phyloP scores from a whole-genome alignment of 1,140 invertebrate genomes.

The Contarinia nasturtii region DNA sequence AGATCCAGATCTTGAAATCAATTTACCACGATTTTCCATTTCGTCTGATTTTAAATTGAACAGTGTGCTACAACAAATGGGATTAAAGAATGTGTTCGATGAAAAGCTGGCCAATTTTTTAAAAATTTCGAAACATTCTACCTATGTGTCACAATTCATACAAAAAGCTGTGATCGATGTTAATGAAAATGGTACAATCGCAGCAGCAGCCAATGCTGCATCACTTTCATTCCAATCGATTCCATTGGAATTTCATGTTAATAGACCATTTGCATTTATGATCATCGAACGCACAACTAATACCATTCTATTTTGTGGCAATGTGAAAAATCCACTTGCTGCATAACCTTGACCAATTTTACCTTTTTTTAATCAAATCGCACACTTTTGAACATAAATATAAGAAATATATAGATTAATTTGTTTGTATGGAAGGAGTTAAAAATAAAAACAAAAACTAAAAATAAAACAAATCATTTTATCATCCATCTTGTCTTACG shows the following conservation, averaged over 20 bases:
- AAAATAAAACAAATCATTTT: too few relatives aligned
- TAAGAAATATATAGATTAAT: too few relatives aligned
- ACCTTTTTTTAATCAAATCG: too few relatives aligned
- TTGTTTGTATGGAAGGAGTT: too few relatives aligned
- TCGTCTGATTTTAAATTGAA: constrained; percentile 40
- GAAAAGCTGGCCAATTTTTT: constrained; percentile 36
- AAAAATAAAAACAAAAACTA: too few relatives aligned
- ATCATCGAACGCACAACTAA: constrained; percentile 38
- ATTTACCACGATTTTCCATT: constrained; percentile 50
- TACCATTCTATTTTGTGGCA: constrained; percentile 36
- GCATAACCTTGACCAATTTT: too few relatives aligned
- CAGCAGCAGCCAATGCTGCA: constrained; percentile 39
- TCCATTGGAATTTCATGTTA: constrained; percentile 31
- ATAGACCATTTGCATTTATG: constrained; percentile 38
- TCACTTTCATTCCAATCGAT: constrained; percentile 32
- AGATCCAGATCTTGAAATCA: constrained; percentile 41
- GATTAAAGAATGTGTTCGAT: constrained; percentile 48
- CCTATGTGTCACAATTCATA: constrained; percentile 35
- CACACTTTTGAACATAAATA: too few relatives aligned
- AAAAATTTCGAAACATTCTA: constrained; percentile 31
- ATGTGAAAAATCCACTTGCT: constrained; percentile 25
- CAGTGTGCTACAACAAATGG: constrained; percentile 36
- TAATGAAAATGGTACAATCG: constrained; percentile 61
- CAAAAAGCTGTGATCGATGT: constrained; percentile 72
- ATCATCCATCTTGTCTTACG: too few relatives aligned